Base-by-base conservation (phyloP, 2,113 vertebrate genomes). In the Tautogolabrus adspersus region DNA sequence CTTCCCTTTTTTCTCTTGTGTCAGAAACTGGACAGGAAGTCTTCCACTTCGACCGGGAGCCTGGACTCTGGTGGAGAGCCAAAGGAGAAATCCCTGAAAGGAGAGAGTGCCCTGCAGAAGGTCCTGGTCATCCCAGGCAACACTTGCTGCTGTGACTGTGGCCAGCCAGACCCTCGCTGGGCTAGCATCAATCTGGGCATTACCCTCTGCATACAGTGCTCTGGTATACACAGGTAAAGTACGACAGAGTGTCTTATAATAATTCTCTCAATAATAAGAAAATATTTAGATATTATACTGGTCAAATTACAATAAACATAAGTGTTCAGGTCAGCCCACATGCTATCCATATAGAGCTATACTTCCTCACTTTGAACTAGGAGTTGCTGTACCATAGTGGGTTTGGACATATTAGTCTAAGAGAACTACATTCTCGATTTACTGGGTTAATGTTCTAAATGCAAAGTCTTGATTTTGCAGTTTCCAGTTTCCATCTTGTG, bases 111-210 rank as follows among this genome's bases (percentile, higher is more conserved):
- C 3, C 93, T 99, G 5, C 97, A 98, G 91, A 93, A 95, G 61
- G 97, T 99, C 42, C 94, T 97, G 88, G 93, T 92, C 67, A 97
- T 99, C 75, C 90, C 95, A 3, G 98, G 98, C 10, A 99, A 99
- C 23, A 77, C 85, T 69, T 94, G 91, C 82, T 99, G 98, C 89
- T 98, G 98, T 37, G 98, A 99, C 49, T 99, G 98, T 69, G 96
- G 97, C 1, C 93, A 96, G 88, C 93, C 96, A 1, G 97, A 99
- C 75, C 97, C 98, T 0, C 95, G 96, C 66, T 99, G 98, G 98
- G 98, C 98, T 93, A 98, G 97, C 91, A 99, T 99, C 94, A 99
- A 99, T 91, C 92, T 99, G 56, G 98, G 98, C 76, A 98, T 99
- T 90, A 97, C 97, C 0, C 91, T 99, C 72, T 99, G 98, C 69